Conservation (phyloP, 2,888 invertebrate genomes). For the Torymus texanus region DNA sequence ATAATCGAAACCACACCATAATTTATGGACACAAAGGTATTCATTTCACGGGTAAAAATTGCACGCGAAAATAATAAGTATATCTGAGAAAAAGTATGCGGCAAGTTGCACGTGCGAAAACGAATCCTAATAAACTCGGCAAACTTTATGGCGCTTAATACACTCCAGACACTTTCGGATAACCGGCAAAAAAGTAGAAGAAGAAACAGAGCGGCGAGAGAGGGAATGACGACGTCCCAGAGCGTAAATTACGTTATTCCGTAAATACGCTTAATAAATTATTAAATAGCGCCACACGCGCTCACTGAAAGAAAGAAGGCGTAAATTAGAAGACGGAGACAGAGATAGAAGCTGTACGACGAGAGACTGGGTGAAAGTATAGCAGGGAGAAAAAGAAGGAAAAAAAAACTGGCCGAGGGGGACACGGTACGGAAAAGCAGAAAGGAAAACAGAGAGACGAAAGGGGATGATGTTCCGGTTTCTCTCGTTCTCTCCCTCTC, state of each 20-base stretch:
- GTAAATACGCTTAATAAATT: constrained; percentile 19
- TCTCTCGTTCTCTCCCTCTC: neutral
- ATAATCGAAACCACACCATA: too few species aligned
- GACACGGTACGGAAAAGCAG: constrained; percentile 2
- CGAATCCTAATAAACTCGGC: constrained; percentile 1
- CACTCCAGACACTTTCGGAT: neutral
- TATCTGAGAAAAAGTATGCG: too few species aligned
- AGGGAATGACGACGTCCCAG: neutral
- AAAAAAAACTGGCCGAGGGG: neutral
- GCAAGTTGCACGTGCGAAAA: neutral
- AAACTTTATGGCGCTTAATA: neutral
- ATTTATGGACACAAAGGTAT: too few species aligned
- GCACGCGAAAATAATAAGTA: too few species aligned
- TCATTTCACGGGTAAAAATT: too few species aligned
- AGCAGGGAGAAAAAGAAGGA: neutral
- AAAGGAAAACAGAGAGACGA: constrained; percentile 29
- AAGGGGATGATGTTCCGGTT: constrained; percentile 30
- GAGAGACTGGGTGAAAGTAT: too few species aligned
- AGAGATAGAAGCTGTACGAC: too few species aligned
- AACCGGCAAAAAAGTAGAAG: neutral
- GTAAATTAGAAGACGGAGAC: constrained; percentile 7
- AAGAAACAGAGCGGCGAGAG: too few species aligned
- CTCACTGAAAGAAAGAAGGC: neutral
- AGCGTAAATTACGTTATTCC: constrained; percentile 1
- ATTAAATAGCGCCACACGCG: neutral